phyloP scores from a whole-genome alignment of 1,140 invertebrate genomes.

The Sinella curviseta region DNA sequence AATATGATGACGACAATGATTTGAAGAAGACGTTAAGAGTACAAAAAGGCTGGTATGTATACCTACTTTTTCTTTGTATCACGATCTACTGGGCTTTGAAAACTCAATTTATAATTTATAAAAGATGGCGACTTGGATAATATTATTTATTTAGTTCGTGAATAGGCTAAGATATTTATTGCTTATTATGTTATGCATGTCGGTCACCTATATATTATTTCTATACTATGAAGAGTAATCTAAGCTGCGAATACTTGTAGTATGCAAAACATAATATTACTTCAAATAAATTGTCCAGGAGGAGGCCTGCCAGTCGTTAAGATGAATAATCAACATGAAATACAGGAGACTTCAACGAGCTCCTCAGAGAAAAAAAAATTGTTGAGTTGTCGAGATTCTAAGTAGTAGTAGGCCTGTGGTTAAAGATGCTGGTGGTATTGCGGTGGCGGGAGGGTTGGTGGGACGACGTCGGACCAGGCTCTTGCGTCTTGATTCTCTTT shows the following conservation, averaged over 20 bases:
- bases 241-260: not conserved
- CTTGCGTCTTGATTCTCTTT: no score
- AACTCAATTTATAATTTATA: not conserved
- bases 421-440: not conserved
- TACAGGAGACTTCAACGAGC: not conserved
- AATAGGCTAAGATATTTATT: no score
- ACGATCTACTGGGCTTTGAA: no score
- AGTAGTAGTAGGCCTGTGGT: not conserved
- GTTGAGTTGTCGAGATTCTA: not conserved
- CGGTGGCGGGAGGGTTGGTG: not conserved
- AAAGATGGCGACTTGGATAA: no score
- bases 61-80: no score
- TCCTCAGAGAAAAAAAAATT: not conserved
- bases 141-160: no score
- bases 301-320: not conserved
- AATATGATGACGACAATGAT: no score
- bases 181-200: no score
- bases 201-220: no score
- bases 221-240: not conserved
- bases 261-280: not conserved
- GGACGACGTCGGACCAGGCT: no score
- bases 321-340: not conserved
- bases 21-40: no score
- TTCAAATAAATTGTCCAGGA: not conserved
- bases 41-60: no score